Evolutionary conservation across 2,888 invertebrate species (phyloP).

Genomic region (Phaedon cochleariae): DNA sequence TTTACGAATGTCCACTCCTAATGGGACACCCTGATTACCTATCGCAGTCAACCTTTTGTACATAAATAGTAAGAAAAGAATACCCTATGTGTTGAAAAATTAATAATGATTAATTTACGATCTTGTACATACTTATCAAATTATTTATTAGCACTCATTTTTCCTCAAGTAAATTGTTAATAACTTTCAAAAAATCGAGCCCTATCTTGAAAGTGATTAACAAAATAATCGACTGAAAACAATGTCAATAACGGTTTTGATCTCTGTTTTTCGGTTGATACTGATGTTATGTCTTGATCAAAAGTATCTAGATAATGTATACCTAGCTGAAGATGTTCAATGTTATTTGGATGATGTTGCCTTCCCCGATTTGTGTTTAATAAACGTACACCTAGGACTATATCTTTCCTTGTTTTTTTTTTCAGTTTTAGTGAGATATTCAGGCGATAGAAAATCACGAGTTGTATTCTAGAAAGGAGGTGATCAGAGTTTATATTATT

Average conservation of each 20-base stretch:
- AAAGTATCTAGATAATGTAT: too few relatives aligned
- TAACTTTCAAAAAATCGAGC: conserved; percentile 55
- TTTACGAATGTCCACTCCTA: too few relatives aligned
- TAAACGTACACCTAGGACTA: conserved; percentile 34
- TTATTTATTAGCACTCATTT: too few relatives aligned
- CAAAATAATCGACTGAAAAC: conserved; percentile 20
- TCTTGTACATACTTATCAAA: not conserved
- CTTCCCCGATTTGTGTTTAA: conserved; percentile 43
- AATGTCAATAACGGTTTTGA: too few relatives aligned
- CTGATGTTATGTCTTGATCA: too few relatives aligned
- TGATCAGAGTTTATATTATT: too few relatives aligned
- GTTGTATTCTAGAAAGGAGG: too few relatives aligned
- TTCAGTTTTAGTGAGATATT: too few relatives aligned
- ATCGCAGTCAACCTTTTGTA: conserved; percentile 29
- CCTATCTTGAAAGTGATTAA: conserved; percentile 56
- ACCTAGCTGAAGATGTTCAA: conserved; percentile 35
- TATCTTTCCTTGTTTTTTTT: not conserved
- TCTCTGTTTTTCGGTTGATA: too few relatives aligned
- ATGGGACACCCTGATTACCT: too few relatives aligned
- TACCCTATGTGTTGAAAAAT: conserved; percentile 17
- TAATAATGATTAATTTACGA: too few relatives aligned
- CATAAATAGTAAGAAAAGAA: conserved; percentile 14
- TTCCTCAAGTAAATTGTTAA: conserved; percentile 43
- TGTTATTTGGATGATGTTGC: conserved; percentile 45
- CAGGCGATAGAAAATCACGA: too few relatives aligned